Evolutionary conservation across 1,140 invertebrate genomes (phyloP), one percentile per base, ranked within the genome.

Genomic region (Venustaconcha ellipsiformis): DNA sequence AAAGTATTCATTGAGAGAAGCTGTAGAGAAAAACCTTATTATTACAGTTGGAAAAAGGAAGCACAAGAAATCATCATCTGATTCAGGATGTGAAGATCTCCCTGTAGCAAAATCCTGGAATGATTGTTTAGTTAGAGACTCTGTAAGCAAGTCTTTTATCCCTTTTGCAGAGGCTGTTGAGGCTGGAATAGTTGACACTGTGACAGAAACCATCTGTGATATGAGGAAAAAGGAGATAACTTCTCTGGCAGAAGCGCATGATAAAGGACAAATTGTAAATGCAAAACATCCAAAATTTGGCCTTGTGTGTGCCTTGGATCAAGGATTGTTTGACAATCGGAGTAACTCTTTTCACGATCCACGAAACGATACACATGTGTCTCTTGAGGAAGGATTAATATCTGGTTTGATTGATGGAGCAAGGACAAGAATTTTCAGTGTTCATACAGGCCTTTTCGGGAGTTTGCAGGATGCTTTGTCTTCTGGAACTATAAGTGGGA

Each of bases 401-500:
- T 92, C 92, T 76, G 94, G 95, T 37, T 93, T 97, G n/a, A 94
- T 97, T 80, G 95, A 97, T 89, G 92, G 94, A 18, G 80, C 93
- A 78, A 90, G 96, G 55, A 95, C 94, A 67, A 88, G 97, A 80
- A 91, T 94, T 96, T 85, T 94, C 95, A 58, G 94, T 97, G 83
- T 83, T n/a, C 79, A 81, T 56, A 80, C 74, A 18, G 80, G 81
- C 14, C 79, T 82, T 56, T 76, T 72, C 74, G 92, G 96, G 20
- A 90, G 95, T 59, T 90, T 97, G 18, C 94, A 95, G 1, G 95
- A 97, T 88, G 95, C 95, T 1, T 93, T 97, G 14, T 95, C 94
- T 82, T 95, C 95, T 90, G 95, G 96, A n/a, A 93, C 95, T 70
- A 95, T 95, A 81, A 95, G 97, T 87, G 93, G 94, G 55, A 94